A percentile compares a stretch with the other conserved stretches of the same genome.
These are phyloP conservation scores for Hesperophylax magnus DNA, from an alignment of 1,140 invertebrate species.

Conservation along the genomic window DNA sequence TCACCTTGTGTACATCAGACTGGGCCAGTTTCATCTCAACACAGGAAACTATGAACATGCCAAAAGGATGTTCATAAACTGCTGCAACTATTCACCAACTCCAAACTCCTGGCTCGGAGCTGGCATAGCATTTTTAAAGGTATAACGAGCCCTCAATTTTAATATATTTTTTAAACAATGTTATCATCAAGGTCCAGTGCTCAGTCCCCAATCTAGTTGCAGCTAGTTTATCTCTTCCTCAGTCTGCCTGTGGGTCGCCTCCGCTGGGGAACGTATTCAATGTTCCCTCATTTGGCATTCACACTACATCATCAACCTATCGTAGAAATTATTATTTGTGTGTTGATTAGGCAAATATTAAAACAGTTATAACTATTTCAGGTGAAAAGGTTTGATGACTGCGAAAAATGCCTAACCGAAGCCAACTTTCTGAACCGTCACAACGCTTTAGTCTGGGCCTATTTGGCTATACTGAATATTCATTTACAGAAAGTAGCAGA, in stretches of 20 bases:
- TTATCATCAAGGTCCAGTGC: neutral
- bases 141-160: neutral
- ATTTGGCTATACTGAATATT: slow-evolving; percentile 25
- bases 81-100: slow-evolving; percentile 28
- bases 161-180: neutral
- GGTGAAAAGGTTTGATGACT: slow-evolving; percentile 29
- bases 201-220: too few species aligned
- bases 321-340: too few species aligned
- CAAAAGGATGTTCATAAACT: slow-evolving; percentile 17
- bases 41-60: slow-evolving; percentile 9
- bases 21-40: slow-evolving; percentile 22
- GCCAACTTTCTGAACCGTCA: slow-evolving; percentile 22
- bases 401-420: slow-evolving; percentile 42
- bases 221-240: too few species aligned
- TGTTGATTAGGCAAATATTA: too few species aligned
- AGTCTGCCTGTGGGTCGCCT: too few species aligned
- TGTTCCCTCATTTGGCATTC: too few species aligned
- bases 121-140: slow-evolving; percentile 35
- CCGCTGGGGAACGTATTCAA: too few species aligned
- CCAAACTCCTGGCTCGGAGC: slow-evolving; percentile 31
- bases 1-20: slow-evolving; percentile 24
- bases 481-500: neutral
- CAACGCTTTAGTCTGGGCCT: slow-evolving; percentile 25
- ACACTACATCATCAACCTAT: too few species aligned
- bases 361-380: neutral